Evolutionary conservation across 2,888 invertebrate genomes (phyloP).

Genomic region (Agrochola lychnidis): DNA sequence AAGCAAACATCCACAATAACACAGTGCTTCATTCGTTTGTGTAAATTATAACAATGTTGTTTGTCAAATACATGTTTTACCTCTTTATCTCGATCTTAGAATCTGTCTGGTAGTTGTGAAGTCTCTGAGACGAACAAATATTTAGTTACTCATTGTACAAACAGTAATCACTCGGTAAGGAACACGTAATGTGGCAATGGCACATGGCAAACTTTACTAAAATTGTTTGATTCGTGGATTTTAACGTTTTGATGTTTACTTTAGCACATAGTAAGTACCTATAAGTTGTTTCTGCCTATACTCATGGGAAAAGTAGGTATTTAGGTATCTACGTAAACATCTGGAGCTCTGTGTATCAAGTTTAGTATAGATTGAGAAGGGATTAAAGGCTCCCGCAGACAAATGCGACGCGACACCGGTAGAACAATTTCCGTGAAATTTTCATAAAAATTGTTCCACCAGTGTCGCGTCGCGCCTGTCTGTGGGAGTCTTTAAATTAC

Average conservation of each 20-base stretch:
- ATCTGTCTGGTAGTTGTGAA: constrained; percentile 42
- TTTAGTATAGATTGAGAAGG: background rate
- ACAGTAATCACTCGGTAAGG: constrained; percentile 18
- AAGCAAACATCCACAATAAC: constrained; percentile 4
- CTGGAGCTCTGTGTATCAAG: background rate
- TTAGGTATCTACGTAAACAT: background rate
- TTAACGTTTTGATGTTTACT: background rate
- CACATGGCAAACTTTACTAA: background rate
- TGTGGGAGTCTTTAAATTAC: too few relatives aligned
- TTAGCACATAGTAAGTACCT: background rate
- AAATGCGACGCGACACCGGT: too few relatives aligned
- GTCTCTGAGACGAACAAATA: constrained; percentile 46
- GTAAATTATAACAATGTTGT: constrained; percentile 39
- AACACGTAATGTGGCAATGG: constrained; percentile 12
- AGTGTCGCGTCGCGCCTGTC: too few relatives aligned
- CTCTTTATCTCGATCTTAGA: constrained; percentile 34
- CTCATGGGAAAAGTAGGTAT: background rate
- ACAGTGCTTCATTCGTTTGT: background rate
- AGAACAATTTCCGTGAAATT: too few relatives aligned
- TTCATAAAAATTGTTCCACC: too few relatives aligned
- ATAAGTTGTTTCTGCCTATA: background rate
- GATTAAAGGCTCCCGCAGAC: too few relatives aligned
- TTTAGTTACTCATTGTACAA: constrained; percentile 38
- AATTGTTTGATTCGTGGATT: constrained; percentile 11
- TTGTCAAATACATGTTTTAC: constrained; percentile 34